These are phyloP conservation scores for Sceloporus undulatus DNA, from an alignment of 2,113 vertebrate genomes.

Conservation along the genomic window DNA sequence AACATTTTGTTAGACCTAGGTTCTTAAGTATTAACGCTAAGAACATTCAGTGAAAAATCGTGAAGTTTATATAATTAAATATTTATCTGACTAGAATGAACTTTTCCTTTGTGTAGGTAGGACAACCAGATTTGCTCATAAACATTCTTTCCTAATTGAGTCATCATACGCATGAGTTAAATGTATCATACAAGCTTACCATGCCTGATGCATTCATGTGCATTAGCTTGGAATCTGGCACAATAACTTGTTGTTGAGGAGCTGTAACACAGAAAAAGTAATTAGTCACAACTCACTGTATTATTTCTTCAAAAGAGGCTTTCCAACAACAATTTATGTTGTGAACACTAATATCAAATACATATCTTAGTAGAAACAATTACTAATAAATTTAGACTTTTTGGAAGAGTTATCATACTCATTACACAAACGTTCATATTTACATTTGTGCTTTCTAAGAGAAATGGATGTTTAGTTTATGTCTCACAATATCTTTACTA, in stretches of 20 bases:
- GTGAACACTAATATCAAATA: neutral
- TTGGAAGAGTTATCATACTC: neutral
- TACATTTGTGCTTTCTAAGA: neutral
- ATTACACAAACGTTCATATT: neutral
- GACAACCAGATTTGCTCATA: neutral
- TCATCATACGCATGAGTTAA: neutral
- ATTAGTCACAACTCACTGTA: neutral
- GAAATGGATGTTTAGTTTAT: neutral
- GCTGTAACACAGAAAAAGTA: constrained; percentile 74
- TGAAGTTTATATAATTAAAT: neutral
- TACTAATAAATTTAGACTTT: neutral
- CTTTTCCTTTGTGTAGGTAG: neutral
- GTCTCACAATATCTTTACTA: neutral
- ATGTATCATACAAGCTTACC: constrained; percentile 79
- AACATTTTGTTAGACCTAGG: neutral
- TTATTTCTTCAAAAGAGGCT: neutral
- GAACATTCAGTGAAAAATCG: neutral
- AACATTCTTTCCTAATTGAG: neutral
- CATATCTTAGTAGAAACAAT: neutral
- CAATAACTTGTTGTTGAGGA: constrained; percentile 95
- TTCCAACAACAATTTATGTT: neutral
- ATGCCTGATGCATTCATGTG: constrained; percentile 95
- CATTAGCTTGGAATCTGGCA: constrained; percentile 93
- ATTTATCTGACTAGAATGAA: neutral
- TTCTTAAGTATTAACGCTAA: neutral